Evolutionary conservation across 2,797 vertebrate genomes (phyloP).

Genomic region (Myioborus miniatus): DNA sequence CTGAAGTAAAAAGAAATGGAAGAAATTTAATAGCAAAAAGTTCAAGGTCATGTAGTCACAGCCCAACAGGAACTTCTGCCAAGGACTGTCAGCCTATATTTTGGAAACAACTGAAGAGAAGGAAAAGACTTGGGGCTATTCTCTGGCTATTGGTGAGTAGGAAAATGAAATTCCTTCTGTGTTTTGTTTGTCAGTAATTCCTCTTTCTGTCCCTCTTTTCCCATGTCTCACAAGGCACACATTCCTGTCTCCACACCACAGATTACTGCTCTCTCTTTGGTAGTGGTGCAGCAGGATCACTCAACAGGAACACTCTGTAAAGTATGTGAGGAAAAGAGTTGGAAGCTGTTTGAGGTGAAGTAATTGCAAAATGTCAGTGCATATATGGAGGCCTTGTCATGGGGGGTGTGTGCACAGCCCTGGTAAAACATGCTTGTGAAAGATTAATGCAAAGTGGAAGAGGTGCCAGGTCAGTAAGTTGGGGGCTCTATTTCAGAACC

Average conservation of each 20-base stretch:
- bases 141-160: not conserved
- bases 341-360: not conserved
- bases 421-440: not conserved
- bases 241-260: not conserved
- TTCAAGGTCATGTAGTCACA: constrained; percentile 26
- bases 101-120: not conserved
- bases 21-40: constrained; percentile 1
- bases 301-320: not conserved
- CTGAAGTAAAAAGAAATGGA: not conserved
- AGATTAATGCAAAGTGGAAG: not conserved
- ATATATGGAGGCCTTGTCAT: not conserved
- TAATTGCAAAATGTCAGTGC: not conserved
- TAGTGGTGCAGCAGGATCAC: not conserved
- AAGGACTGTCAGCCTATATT: not conserved
- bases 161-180: not conserved
- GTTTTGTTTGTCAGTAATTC: not conserved
- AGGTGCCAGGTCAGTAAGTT: fast-evolving
- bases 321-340: not conserved
- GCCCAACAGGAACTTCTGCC: not conserved
- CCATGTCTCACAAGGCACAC: not conserved
- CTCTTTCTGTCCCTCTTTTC: not conserved
- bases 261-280: not conserved
- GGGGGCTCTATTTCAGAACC: not conserved
- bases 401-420: not conserved
- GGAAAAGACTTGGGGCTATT: not conserved